Percentiles rank a stretch among this genome's conserved stretches.
Evolutionary conservation across 2,797 vertebrate genomes (phyloP).

Genomic region (Allenopithecus nigroviridis): DNA sequence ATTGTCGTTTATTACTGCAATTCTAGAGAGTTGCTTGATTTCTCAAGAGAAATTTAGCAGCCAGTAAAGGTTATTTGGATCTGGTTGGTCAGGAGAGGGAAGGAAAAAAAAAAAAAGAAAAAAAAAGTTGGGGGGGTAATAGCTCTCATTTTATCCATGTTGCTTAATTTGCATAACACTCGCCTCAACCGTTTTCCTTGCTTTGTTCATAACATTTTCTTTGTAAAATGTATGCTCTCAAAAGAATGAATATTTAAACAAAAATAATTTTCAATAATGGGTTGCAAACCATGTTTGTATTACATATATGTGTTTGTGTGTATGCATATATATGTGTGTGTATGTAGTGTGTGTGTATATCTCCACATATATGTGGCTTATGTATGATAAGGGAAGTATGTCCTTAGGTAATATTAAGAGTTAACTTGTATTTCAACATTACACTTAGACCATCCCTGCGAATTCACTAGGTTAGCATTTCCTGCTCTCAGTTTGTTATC

Average conservation of each 20-base stretch:
- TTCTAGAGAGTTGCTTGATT: constrained; percentile 72
- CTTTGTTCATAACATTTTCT: neutral
- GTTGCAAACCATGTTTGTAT: neutral
- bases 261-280: neutral
- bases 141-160: neutral
- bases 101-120: neutral
- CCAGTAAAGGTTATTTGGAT: constrained; percentile 73
- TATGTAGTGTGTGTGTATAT: neutral
- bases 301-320: neutral
- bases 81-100: constrained; percentile 34
- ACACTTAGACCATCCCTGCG: constrained; percentile 56
- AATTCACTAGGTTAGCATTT: constrained; percentile 84
- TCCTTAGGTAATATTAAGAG: constrained; percentile 27
- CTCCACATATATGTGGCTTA: neutral
- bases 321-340: accelerated
- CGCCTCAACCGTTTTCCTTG: neutral
- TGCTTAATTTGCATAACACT: neutral
- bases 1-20: constrained; percentile 69
- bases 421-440: constrained; percentile 74
- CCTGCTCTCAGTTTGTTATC: constrained; percentile 82
- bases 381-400: neutral
- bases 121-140: neutral
- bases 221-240: neutral
- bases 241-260: neutral
- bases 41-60: constrained; percentile 73